Conservation (phyloP, 2,888 invertebrate species). For the Endotricha flammealis region DNA sequence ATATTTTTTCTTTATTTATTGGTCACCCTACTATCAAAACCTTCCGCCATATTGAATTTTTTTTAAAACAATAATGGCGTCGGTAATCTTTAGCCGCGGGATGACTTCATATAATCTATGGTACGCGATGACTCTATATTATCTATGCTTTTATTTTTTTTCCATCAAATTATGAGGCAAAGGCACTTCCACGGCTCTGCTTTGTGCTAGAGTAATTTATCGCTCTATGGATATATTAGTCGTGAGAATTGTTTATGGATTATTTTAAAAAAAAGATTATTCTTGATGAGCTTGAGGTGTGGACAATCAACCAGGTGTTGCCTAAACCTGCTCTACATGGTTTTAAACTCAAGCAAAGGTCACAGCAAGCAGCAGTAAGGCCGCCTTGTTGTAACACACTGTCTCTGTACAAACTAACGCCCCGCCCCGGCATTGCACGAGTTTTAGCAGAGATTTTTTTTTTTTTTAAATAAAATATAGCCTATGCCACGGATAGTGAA, state of each 20-base stretch:
- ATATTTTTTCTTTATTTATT: no score
- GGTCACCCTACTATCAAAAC: slow-evolving; percentile 37
- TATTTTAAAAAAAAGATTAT: slow-evolving; percentile 1
- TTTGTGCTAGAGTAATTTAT: slow-evolving; percentile 22
- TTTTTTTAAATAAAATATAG: no score
- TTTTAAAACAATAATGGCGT: slow-evolving; percentile 53
- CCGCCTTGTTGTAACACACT: no score
- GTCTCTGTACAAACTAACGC: no score
- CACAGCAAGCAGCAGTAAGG: no score
- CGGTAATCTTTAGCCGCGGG: slow-evolving; percentile 53
- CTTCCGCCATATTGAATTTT: slow-evolving; percentile 59
- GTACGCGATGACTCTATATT: slow-evolving; percentile 68
- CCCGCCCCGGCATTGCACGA: no score
- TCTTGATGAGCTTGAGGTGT: no score
- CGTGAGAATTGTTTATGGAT: slow-evolving; percentile 9
- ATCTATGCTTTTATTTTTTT: slow-evolving; percentile 43
- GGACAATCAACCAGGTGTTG: no score
- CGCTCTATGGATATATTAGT: slow-evolving; percentile 10
- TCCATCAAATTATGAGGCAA: slow-evolving; percentile 19
- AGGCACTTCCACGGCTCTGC: slow-evolving; percentile 5
- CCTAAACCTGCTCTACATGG: no score
- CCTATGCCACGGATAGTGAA: no score
- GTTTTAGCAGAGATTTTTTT: no score
- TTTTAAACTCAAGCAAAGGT: no score
- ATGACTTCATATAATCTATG: slow-evolving; percentile 74